A percentile compares a stretch with the other conserved stretches of the same genome.
Conservation (phyloP, 1,140 invertebrate species). For the Drosophila asahinai region DNA sequence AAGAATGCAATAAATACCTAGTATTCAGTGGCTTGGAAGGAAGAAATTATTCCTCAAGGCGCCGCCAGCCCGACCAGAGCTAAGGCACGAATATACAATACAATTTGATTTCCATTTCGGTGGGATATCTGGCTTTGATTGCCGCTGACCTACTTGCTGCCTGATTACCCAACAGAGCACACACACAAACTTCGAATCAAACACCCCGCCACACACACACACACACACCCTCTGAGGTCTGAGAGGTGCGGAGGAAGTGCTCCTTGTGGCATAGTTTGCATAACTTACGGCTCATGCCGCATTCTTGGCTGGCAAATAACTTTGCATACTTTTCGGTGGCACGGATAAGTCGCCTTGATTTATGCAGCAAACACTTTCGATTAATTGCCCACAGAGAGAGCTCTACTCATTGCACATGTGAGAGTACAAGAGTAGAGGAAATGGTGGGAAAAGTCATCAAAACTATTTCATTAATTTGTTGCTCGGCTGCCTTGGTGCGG, state of each 20-base stretch:
- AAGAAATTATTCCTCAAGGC: constrained; percentile 19
- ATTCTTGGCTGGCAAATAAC: constrained; percentile 71
- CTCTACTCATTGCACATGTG: constrained; percentile 41
- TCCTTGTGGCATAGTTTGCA: constrained; percentile 61
- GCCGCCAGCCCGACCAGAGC: neutral
- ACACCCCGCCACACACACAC: constrained; percentile 8
- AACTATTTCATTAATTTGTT: constrained; percentile 68
- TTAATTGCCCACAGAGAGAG: constrained; percentile 48
- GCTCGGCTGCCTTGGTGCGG: constrained; percentile 30
- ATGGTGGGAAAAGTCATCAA: constrained; percentile 34
- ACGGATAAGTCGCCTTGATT: constrained; percentile 62
- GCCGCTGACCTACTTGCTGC: constrained; percentile 74
- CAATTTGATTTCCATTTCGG: constrained; percentile 69
- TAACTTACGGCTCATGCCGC: constrained; percentile 69
- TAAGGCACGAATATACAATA: constrained; percentile 48
- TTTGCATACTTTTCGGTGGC: constrained; percentile 69
- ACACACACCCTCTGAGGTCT: neutral
- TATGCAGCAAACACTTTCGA: constrained; percentile 64
- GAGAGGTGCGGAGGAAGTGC: constrained; percentile 9
- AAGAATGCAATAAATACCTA: constrained; percentile 32
- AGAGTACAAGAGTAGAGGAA: neutral
- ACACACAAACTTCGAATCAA: constrained; percentile 1
- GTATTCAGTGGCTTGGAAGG: constrained; percentile 43
- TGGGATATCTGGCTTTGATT: constrained; percentile 71
- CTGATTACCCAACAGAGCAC: constrained; percentile 67